Conservation (phyloP, 2,113 vertebrate genomes). For the Oncorhynchus keta region DNA sequence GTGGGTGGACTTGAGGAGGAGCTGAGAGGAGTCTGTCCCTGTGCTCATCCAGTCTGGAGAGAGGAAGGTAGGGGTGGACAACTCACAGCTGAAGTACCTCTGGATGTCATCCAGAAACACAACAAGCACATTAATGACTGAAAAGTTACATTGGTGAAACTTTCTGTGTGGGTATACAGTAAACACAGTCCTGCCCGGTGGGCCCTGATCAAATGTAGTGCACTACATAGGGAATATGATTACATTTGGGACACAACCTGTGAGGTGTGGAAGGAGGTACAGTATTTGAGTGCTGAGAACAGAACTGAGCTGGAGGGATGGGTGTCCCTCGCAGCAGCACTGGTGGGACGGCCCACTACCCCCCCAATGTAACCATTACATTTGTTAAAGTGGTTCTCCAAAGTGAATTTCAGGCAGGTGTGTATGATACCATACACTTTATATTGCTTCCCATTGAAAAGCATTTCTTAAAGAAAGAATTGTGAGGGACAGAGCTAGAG, state of each 20-base stretch:
- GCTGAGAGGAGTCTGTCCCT: constrained; percentile 34
- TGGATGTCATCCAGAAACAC: constrained; percentile 86
- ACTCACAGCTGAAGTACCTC: constrained; percentile 86
- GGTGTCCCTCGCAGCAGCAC: constrained; percentile 27
- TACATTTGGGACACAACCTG: background rate
- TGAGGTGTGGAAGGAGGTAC: background rate
- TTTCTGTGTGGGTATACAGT: background rate
- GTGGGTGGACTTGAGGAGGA: constrained; percentile 77
- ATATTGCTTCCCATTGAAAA: too few relatives aligned
- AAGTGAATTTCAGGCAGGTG: too few relatives aligned
- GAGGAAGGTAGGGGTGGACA: constrained; percentile 73
- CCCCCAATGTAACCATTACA: constrained; percentile 46
- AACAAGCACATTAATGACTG: background rate
- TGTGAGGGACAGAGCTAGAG: background rate
- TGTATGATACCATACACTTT: too few relatives aligned
- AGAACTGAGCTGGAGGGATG: constrained; percentile 73
- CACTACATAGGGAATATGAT: background rate
- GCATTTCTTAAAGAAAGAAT: too few relatives aligned
- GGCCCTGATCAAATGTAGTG: background rate
- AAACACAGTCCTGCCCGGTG: background rate
- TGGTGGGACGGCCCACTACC: constrained; percentile 29
- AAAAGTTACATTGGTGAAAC: background rate
- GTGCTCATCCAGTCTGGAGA: constrained; percentile 30
- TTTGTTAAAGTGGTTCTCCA: too few relatives aligned
- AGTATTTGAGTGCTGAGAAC: constrained; percentile 84